phyloP scores from a whole-genome alignment of 2,888 invertebrate species.

The Heliconius aoede region DNA sequence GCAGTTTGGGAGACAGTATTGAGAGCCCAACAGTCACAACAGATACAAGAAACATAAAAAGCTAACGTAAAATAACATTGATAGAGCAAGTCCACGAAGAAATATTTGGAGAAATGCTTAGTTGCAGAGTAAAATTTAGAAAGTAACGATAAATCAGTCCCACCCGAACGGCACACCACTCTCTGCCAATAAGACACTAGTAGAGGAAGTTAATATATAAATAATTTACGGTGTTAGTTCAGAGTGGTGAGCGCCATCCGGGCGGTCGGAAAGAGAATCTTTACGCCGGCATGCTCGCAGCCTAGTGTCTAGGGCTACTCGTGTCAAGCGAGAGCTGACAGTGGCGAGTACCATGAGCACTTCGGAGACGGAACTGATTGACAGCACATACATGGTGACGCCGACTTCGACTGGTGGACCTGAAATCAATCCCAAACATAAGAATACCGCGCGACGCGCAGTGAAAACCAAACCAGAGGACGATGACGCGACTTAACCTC shows the following conservation, averaged over 20 bases:
- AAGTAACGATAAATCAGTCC: constrained; percentile 61
- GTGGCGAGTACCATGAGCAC: constrained; percentile 95
- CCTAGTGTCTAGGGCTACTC: constrained; percentile 83
- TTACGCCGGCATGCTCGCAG: constrained; percentile 80
- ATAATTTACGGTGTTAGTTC: constrained; percentile 23
- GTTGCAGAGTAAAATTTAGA: constrained; percentile 65
- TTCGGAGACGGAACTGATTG: constrained; percentile 99
- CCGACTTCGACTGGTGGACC: constrained; percentile 98
- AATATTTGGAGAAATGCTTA: constrained; percentile 65
- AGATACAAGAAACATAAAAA: constrained; percentile 72
- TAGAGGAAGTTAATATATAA: constrained; percentile 21
- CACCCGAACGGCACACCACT: constrained; percentile 65
- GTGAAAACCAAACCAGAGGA: too few relatives aligned
- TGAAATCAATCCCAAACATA: constrained; percentile 87
- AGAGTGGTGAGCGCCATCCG: constrained; percentile 53
- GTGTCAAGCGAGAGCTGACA: constrained; percentile 89
- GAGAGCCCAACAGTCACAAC: constrained; percentile 70
- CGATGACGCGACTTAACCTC: constrained; percentile 89
- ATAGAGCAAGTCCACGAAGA: constrained; percentile 65
- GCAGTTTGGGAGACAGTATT: constrained; percentile 60
- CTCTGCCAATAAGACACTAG: constrained; percentile 42
- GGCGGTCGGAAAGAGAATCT: constrained; percentile 54
- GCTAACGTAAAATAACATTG: constrained; percentile 68
- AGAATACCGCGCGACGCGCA: constrained; percentile 65
- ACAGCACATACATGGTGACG: constrained; percentile 99